These are phyloP conservation scores for Gibbula magus DNA, from an alignment of 2,888 invertebrate species.

Conservation along the genomic window DNA sequence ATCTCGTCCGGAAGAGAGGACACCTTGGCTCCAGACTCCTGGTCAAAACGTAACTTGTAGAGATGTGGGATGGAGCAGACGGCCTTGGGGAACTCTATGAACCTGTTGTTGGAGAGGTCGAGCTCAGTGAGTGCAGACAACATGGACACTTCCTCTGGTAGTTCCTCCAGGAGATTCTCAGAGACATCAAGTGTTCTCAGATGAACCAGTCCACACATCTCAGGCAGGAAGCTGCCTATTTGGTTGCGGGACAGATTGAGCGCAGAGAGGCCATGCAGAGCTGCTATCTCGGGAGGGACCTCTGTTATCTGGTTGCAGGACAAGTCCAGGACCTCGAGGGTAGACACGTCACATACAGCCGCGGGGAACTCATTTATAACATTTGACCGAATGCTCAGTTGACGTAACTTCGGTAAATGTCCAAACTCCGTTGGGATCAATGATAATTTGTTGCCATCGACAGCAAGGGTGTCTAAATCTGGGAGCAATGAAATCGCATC, in stretches of 20 bases:
- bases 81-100: slow-evolving; percentile 67
- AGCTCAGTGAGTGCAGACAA: slow-evolving; percentile 75
- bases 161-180: slow-evolving; percentile 56
- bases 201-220: slow-evolving; percentile 54
- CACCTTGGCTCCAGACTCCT: slow-evolving; percentile 59
- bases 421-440: slow-evolving; percentile 65
- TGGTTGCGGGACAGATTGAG: slow-evolving; percentile 58
- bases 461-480: slow-evolving; percentile 50
- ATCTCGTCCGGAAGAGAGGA: slow-evolving; percentile 65
- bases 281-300: slow-evolving; percentile 58
- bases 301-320: slow-evolving; percentile 55
- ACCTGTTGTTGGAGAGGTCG: slow-evolving; percentile 69
- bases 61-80: slow-evolving; percentile 64
- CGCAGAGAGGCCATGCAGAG: slow-evolving; percentile 53
- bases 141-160: slow-evolving; percentile 85
- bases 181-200: slow-evolving; percentile 61
- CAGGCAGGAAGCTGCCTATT: slow-evolving; percentile 53
- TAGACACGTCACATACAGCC: slow-evolving; percentile 52
- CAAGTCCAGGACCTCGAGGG: slow-evolving; percentile 59
- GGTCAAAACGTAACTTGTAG: slow-evolving; percentile 63
- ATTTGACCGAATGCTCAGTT: slow-evolving; percentile 64
- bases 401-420: slow-evolving; percentile 57
- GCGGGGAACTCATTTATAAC: slow-evolving; percentile 60
- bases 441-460: slow-evolving; percentile 60
- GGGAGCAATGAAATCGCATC: slow-evolving; percentile 58